Evolutionary conservation across 2,888 invertebrate species (phyloP).

Genomic region (Metacarcinus magister): DNA sequence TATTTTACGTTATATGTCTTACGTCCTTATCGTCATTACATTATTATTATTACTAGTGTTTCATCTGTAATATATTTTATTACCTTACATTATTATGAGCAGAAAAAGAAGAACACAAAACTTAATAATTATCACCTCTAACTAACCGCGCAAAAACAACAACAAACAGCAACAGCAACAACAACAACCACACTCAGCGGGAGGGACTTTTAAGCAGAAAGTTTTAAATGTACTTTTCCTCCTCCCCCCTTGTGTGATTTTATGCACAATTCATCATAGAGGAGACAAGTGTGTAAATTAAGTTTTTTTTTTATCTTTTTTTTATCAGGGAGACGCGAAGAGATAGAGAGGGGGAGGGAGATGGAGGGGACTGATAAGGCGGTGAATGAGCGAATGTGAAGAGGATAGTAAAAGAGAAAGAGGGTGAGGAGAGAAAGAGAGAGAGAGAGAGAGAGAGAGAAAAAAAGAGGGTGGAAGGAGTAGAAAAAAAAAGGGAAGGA

Average conservation of each 20-base stretch:
- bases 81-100: neutral
- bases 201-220: neutral
- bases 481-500: neutral
- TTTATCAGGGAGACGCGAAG: neutral
- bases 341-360: neutral
- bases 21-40: neutral
- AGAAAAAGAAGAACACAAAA: neutral
- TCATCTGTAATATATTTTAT: neutral
- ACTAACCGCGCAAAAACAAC: neutral
- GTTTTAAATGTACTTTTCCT: slow-evolving; percentile 4
- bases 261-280: slow-evolving; percentile 33
- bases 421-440: neutral
- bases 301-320: neutral
- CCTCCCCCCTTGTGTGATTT: neutral
- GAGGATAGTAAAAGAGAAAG: neutral
- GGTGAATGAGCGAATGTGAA: slow-evolving; percentile 9
- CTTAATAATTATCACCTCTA: neutral
- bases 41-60: neutral
- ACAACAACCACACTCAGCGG: neutral
- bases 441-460: neutral
- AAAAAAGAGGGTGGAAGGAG: neutral
- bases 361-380: neutral
- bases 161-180: neutral
- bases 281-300: slow-evolving; percentile 32
- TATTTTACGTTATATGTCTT: neutral